Base-by-base conservation (phyloP, 37 sponge, comb jelly and placozoan species). In the Amphimedon queenslandica region DNA sequence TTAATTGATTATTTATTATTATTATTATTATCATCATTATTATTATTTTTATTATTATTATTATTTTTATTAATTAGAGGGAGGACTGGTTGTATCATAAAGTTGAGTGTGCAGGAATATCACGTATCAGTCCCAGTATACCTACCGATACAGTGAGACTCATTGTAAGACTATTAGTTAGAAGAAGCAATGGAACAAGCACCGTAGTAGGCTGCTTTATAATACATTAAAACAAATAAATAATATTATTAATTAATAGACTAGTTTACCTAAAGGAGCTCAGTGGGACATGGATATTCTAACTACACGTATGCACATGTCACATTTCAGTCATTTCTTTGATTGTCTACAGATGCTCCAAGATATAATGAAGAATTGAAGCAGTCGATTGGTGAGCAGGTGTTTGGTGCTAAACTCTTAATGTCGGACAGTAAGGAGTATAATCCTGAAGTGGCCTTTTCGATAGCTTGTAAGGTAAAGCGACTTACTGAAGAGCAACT, bases 61-160 rank as follows among this genome's bases (percentile, higher is more conserved):
- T 60, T 51, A 18, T 3, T 29, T 38, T 1, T 65, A 27, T 21
- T 37, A n/a, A 74, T 0, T 57, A 90, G 91, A 76, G 37, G 40
- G 20, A 32, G 8, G 91, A 90, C 63, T 90, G 91, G 91, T 43
- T 51, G 13, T 35, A 57, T 4, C 91, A 90, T 71, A 90, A 85
- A 38, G 63, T 43, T 20, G 91, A 90, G 71, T 90, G 91, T 47
- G 20, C 11, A 27, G 82, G 79, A 1, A 77, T 90, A 30, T 41
- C 63, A 0, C 40, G 60, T 13, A 73, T 85, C 1, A 40, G 11
- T 11, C 91, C 87, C 21, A 21, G 16, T 30, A 18, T 37, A 1
- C 91, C 91, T 41, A 74, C 83, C 6, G 82, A 81, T 37, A 81
- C 74, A 28, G 77, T 82, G 74, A 28, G 91, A 25, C 63, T 85